These are phyloP conservation scores for Augiades crinisus DNA, from an alignment of 2,888 invertebrate genomes.

Conservation along the genomic window DNA sequence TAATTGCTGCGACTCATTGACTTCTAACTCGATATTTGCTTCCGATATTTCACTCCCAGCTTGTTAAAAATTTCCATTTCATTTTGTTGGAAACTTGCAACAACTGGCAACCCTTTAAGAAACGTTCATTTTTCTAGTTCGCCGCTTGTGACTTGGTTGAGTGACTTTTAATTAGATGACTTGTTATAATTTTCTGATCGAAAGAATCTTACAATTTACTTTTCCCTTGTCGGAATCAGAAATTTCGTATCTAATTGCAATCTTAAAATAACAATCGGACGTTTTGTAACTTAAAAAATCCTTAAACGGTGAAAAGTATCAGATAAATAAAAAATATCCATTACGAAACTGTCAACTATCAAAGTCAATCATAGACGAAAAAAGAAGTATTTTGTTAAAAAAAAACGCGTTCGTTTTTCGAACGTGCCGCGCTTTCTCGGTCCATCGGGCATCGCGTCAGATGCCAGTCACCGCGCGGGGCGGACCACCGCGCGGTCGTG, in stretches of 20 bases:
- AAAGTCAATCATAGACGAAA: conserved; percentile 39
- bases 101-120: conserved; percentile 56
- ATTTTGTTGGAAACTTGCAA: conserved; percentile 61
- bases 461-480: conserved; percentile 69
- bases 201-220: conserved; percentile 39
- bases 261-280: too few relatives aligned
- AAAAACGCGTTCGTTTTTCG: conserved; percentile 54
- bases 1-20: conserved; percentile 64
- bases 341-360: conserved; percentile 40
- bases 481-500: conserved; percentile 69
- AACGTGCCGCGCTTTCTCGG: conserved; percentile 77
- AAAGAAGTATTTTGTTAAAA: conserved; percentile 36
- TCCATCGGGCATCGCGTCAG: conserved; percentile 78
- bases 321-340: conserved; percentile 24
- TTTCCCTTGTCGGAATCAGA: not conserved
- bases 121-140: conserved; percentile 46
- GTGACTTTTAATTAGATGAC: conserved; percentile 59
- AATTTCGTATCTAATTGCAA: conserved; percentile 10
- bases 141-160: conserved; percentile 41
- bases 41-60: conserved; percentile 37
- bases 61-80: conserved; percentile 79
- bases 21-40: conserved; percentile 36
- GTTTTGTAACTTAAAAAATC: not conserved
- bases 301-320: not conserved
- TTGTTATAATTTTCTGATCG: conserved; percentile 67